Base-by-base conservation (phyloP, 1,140 invertebrate species). In the Bombus consobrinus region DNA sequence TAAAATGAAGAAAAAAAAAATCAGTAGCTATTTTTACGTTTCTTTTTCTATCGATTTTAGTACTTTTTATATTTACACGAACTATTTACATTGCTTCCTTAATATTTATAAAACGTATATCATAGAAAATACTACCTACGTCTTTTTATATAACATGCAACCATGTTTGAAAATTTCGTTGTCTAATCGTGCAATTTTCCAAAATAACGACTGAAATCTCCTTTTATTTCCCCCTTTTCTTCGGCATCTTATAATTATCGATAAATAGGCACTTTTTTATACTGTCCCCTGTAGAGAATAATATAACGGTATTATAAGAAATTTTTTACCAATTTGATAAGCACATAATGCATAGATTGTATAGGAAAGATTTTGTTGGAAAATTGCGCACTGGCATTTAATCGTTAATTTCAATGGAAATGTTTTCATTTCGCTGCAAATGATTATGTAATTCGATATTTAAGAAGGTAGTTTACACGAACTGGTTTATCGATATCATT, bases 351-450 rank as follows among this genome's bases (percentile, higher is more conserved):
- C 15, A 57, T 53, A 77, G 28, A 41, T 77, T 57, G n/a, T 41
- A 82, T 34, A 34, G 74, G 32, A 41, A 72, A 74, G 13, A 43
- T 62, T 62, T 71, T 47, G 47, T 64, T 64, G 85, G 86, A 88
- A 90, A 87, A 87, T 90, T 90, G 86, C 82, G 86, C 85, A 85
- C 39, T 62, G n/a, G 37, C n/a, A 57, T 64, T 78, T 37, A 80
- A 81, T 53, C 41, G 57, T 85, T 81, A 62, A 86, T 82, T 79
- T 59, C 15, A 74, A 53, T 37, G 64, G 43, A 47, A 32, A 53
- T 18, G 43, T 47, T 77, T 57, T 73, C 32, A 57, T 81, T 81
- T 66, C 32, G 37, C 79, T 68, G 12, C 57, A 85, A 80, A 85
- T 28, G 37, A 82, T 71, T 87, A 75, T 90, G 79, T 81, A 84